Evolutionary conservation across 1,140 invertebrate species (phyloP), one percentile per base, ranked within the genome.

Genomic region (Hydropsyche tenuis): DNA sequence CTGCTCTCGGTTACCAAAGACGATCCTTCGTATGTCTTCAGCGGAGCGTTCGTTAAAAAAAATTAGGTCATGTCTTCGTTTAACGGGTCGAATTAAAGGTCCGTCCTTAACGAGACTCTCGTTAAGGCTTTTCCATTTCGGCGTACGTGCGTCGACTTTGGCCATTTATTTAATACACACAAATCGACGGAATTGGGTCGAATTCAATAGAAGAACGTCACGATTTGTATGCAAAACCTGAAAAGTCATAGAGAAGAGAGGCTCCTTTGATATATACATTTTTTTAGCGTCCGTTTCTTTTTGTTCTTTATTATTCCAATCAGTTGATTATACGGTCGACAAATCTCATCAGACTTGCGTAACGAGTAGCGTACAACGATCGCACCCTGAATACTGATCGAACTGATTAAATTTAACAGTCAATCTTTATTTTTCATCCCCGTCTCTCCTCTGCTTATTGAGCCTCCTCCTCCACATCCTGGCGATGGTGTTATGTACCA

Each of bases 331-430:
- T 53, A 53, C 48, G 48, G 48, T 53, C 48, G 48, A 53, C 48
- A 53, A 53, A 53, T 53, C 48, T 53, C 48, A 20, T 53, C 48
- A 20, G 48, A 20, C 16, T 53, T 53, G 48, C 48, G 48, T 53
- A 53, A 53, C 48, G 48, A 53, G 48, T 20, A 20, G 16, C 48
- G 48, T 18, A 16, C 48, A 16, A 20, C 20, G 48, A 16, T 53
- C 30, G 30, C 23, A 22, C 23, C 20, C 9, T 25, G 56, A 60
- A 60, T 60, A 60, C 23, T 25, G 23, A 60, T 60, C 20, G 23
- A 60, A 60, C 56, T 60, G 56, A 60, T 60, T 60, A 60, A 60
- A 60, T 60, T 60, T 60, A 60, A 60, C 20, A n/a, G 23, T 60
- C 56, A 60, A 60, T 60, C 23, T 60, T 53, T 53, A 53, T 53